Evolutionary conservation across 2,113 vertebrate species (phyloP), one percentile per base, ranked within the genome.

Genomic region (Lycocorax pyrrhopterus): DNA sequence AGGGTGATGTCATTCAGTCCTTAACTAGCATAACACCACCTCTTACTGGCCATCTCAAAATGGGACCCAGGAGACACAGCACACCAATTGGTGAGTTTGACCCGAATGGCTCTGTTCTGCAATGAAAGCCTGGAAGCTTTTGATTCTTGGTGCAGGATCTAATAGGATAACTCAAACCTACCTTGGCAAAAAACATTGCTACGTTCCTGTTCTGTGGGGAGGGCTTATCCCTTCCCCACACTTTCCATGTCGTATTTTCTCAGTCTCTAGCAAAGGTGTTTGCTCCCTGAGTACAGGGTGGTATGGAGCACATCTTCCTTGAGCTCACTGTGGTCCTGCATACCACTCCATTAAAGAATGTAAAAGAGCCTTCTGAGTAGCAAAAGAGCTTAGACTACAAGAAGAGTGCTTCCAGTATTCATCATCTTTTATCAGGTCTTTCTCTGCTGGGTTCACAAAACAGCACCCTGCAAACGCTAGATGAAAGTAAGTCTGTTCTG

Each of bases 51-150:
- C 99, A 98, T 87, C 97, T 99, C 91, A 99, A 99, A 97, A 98
- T 98, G 97, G 98, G 98, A 20, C 98, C 98, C 58, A 98, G 99
- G 92, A 98, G 99, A 92, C 99, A 99, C 98, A 99, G 99, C 98
- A 99, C 99, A 76, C 99, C 99, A 64, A 99, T 99, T 74, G 99
- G 99, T 99, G 96, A 95, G 99, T 98, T 58, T 33, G 30, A n/a
- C n/a, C 41, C 0, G 0, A 30, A 22, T 30, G n/a, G 13, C 52
- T 87, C 20, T 55, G 15, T 55, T 84, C 60, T 77, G 33, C 46
- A 29, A 2, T 33, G 39, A 52, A 79, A 89, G 16, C 58, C 32
- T 74, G 14, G 29, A 86, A 92, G 29, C 13, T 84, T 66, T 81
- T 74, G 35, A 37, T 83, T 85, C 71, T 67, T 87, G 53, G 18